Conservation (phyloP, 2,113 vertebrate species). For the Sarotherodon lohbergeri region DNA sequence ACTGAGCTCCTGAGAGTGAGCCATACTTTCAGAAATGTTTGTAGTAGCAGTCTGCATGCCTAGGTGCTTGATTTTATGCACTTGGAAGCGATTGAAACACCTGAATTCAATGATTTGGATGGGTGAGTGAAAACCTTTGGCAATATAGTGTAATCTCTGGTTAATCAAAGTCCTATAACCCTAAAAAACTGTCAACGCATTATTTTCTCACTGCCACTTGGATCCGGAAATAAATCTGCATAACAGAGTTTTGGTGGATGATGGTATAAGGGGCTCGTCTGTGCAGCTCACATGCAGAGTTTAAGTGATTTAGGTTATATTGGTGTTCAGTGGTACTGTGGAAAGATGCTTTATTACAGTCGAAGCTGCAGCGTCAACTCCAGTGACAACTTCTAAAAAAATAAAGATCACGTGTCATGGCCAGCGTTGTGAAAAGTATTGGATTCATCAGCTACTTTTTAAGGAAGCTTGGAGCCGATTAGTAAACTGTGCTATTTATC, state of each 20-base stretch:
- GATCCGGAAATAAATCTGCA: background rate
- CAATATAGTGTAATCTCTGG: background rate
- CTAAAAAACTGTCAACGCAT: background rate
- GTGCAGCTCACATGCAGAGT: background rate
- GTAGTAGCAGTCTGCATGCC: background rate
- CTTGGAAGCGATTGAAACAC: background rate
- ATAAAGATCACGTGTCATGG: background rate
- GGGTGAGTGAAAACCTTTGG: background rate
- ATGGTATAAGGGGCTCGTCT: background rate
- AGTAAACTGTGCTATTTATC: background rate
- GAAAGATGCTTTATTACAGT: background rate
- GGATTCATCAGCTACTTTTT: background rate
- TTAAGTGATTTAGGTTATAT: background rate
- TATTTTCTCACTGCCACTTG: background rate
- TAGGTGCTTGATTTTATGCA: background rate
- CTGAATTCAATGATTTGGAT: background rate
- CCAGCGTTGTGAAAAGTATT: background rate
- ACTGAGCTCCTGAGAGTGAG: background rate
- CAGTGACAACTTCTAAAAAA: background rate
- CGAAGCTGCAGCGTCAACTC: background rate
- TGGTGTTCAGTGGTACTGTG: background rate
- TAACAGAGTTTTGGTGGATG: background rate
- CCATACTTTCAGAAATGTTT: background rate
- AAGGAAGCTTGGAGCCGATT: background rate
- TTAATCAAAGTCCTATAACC: background rate